Percentiles rank a stretch among this genome's conserved stretches.
These are phyloP conservation scores for Thymelicus acteon DNA, from an alignment of 2,888 invertebrate genomes.

Conservation along the genomic window DNA sequence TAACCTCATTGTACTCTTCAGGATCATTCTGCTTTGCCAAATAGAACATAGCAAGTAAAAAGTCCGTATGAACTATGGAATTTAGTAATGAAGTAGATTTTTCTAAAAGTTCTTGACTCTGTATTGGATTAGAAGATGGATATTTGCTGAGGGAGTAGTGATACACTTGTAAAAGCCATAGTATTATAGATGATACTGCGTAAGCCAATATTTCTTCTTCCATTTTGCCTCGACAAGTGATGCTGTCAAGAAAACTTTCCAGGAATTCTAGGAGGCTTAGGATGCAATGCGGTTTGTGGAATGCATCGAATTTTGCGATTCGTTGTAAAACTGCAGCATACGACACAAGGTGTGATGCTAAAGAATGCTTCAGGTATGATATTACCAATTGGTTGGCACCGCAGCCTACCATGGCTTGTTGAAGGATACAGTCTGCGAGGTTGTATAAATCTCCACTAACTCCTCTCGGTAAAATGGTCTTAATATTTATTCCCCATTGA, in stretches of 20 bases:
- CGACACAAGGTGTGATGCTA: slow-evolving; percentile 95
- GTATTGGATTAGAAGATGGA: slow-evolving; percentile 76
- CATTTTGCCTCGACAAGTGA: slow-evolving; percentile 91
- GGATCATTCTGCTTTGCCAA: slow-evolving; percentile 92
- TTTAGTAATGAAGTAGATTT: slow-evolving; percentile 88
- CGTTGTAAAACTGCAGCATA: slow-evolving; percentile 95
- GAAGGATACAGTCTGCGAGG: slow-evolving; percentile 95
- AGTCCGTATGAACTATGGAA: slow-evolving; percentile 89
- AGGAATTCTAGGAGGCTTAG: slow-evolving; percentile 94
- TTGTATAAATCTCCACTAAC: slow-evolving; percentile 97
- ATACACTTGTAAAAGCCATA: slow-evolving; percentile 93
- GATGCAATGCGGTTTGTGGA: slow-evolving; percentile 94
- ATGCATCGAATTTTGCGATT: slow-evolving; percentile 94
- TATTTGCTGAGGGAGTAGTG: slow-evolving; percentile 78
- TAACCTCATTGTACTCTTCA: slow-evolving; percentile 87
- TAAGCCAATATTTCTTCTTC: slow-evolving; percentile 94
- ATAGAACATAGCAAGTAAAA: slow-evolving; percentile 92
- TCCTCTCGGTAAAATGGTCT: slow-evolving; percentile 95
- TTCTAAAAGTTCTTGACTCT: slow-evolving; percentile 87
- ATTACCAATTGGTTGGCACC: slow-evolving; percentile 96
- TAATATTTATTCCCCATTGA: slow-evolving; percentile 98
- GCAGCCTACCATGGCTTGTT: slow-evolving; percentile 96
- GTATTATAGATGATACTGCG: slow-evolving; percentile 91
- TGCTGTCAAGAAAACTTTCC: slow-evolving; percentile 87
- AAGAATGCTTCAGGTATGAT: slow-evolving; percentile 95